These are phyloP conservation scores for Trididemnum nubilum DNA, from an alignment of 23 tunicate genomes.

Conservation along the genomic window DNA sequence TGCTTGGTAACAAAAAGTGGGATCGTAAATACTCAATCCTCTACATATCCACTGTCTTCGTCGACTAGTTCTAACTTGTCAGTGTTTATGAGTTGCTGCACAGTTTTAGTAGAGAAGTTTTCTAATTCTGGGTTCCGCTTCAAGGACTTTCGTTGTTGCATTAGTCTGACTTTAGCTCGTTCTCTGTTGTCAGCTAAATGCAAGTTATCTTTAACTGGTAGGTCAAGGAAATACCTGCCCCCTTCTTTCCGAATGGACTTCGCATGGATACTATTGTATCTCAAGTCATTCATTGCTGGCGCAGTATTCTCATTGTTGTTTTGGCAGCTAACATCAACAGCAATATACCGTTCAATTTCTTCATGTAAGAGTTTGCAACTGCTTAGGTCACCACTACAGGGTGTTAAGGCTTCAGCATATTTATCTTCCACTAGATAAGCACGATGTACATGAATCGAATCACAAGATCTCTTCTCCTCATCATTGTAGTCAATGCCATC, in stretches of 20 bases:
- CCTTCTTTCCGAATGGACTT: background rate
- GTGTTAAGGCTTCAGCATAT: background rate
- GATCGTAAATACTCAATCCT: background rate
- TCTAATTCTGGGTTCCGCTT: background rate
- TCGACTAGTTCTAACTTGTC: conserved; percentile 9
- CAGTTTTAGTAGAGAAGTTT: background rate
- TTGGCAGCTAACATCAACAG: background rate
- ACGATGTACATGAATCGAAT: background rate
- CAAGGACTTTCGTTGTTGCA: background rate
- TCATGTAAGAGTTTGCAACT: conserved; percentile 5
- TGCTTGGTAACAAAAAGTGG: conserved; percentile 12
- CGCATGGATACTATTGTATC: background rate
- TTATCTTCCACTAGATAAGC: background rate
- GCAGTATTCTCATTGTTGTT: background rate
- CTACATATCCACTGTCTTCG: background rate
- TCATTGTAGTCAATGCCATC: background rate
- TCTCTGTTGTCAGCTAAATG: background rate
- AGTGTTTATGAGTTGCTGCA: conserved; percentile 11
- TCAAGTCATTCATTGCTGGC: background rate
- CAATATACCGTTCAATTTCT: background rate
- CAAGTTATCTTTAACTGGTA: background rate
- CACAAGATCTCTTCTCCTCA: background rate
- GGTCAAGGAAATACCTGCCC: background rate
- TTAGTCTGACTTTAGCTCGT: background rate
- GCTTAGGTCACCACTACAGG: background rate